phyloP scores from a whole-genome alignment of 2,888 invertebrate genomes.

The Scrobipalpa atriplicella region DNA sequence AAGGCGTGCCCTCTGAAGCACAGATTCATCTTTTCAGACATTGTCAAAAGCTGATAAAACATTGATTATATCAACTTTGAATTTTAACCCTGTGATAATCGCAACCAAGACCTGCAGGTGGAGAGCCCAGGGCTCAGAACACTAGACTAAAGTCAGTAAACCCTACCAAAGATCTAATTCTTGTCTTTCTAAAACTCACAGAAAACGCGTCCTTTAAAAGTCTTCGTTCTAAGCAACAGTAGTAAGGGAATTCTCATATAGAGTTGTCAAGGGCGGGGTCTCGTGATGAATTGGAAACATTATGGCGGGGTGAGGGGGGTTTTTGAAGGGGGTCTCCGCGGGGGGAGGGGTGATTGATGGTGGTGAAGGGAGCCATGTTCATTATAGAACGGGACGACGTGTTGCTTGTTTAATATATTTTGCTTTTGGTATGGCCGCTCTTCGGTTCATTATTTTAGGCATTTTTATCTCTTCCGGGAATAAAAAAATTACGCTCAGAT shows the following conservation, averaged over 20 bases:
- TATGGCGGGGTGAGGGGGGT: constrained; percentile 71
- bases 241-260: constrained; percentile 75
- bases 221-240: constrained; percentile 33
- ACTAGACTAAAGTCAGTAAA: not conserved
- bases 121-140: too few relatives aligned
- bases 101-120: too few relatives aligned
- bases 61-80: too few relatives aligned
- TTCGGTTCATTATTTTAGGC: constrained; percentile 72
- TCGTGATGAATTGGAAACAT: constrained; percentile 82
- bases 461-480: constrained; percentile 76
- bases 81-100: too few relatives aligned
- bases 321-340: constrained; percentile 66
- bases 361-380: constrained; percentile 80
- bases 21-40: too few relatives aligned
- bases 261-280: constrained; percentile 85
- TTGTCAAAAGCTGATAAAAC: too few relatives aligned
- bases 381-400: constrained; percentile 80
- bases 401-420: constrained; percentile 80
- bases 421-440: constrained; percentile 60
- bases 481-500: constrained; percentile 64
- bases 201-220: not conserved
- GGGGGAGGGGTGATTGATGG: constrained; percentile 73
- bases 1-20: too few relatives aligned
- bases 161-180: not conserved
- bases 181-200: not conserved